Evolutionary conservation across 2,888 invertebrate genomes (phyloP).

Genomic region (Artemia sinica): DNA sequence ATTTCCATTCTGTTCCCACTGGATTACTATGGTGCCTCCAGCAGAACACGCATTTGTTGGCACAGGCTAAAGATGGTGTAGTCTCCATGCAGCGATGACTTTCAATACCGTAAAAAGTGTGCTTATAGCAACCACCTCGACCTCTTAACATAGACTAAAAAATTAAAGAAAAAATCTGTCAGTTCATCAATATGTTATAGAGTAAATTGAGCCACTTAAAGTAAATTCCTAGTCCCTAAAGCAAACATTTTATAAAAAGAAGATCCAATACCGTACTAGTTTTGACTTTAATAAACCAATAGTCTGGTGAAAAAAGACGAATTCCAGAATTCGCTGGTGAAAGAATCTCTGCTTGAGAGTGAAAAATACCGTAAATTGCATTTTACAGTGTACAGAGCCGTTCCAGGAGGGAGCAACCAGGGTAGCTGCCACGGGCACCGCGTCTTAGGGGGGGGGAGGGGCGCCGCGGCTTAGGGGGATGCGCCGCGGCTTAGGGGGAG

Average conservation of each 20-base stretch:
- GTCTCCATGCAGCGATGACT: conserved; percentile 43
- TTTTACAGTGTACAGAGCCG: too few species aligned
- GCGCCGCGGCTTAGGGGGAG: too few species aligned
- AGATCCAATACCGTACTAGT: background rate
- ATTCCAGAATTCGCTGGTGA: too few species aligned
- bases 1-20: conserved; percentile 43
- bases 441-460: too few species aligned
- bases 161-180: conserved; percentile 17
- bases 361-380: too few species aligned
- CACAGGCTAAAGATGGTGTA: conserved; percentile 41
- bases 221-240: background rate
- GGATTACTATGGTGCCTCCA: conserved; percentile 39
- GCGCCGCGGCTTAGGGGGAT: too few species aligned
- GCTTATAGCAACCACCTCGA: conserved; percentile 43
- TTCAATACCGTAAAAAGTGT: conserved; percentile 43
- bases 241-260: background rate
- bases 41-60: conserved; percentile 44
- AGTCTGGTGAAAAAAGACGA: background rate
- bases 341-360: too few species aligned
- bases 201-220: background rate
- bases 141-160: conserved; percentile 35
- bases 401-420: too few species aligned
- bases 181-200: too few species aligned
- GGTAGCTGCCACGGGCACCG: too few species aligned
- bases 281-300: background rate